Evolutionary conservation across 2,797 vertebrate species (phyloP).

Genomic region (Chrysocyon brachyurus): DNA sequence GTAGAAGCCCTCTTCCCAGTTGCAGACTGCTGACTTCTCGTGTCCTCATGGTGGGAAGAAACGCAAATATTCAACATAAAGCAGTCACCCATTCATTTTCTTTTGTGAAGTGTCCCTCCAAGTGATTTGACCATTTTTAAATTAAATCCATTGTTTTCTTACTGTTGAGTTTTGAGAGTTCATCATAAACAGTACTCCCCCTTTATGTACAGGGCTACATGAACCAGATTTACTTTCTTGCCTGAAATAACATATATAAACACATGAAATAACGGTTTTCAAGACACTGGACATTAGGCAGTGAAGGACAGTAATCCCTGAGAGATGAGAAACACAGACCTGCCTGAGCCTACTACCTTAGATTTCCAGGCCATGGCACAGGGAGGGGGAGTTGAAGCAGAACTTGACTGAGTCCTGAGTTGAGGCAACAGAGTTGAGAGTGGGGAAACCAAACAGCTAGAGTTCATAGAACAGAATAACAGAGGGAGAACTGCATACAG

Average conservation of each 20-base stretch:
- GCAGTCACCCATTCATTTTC: not conserved
- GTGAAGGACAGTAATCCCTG: not conserved
- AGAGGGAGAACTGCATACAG: not conserved
- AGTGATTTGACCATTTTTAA: not conserved
- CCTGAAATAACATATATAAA: not conserved
- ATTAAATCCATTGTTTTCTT: not conserved
- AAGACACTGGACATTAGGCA: not conserved
- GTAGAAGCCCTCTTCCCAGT: not conserved
- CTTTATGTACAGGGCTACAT: not conserved
- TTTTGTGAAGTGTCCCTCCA: not conserved
- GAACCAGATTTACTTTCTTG: not conserved
- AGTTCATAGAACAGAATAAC: not conserved
- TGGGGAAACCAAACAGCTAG: not conserved
- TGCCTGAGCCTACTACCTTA: not conserved
- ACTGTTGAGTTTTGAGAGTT: slow-evolving; percentile 19
- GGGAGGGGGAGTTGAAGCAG: not conserved
- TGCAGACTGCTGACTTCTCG: not conserved
- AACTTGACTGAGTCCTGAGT: not conserved
- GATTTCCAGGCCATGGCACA: not conserved
- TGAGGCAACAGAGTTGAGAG: not conserved
- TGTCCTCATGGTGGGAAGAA: not conserved
- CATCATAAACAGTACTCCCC: not conserved
- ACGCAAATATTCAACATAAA: not conserved
- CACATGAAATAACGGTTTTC: not conserved
- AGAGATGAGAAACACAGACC: not conserved